Base-by-base conservation (phyloP, 2,888 invertebrate genomes). In the Hylaea fasciaria region DNA sequence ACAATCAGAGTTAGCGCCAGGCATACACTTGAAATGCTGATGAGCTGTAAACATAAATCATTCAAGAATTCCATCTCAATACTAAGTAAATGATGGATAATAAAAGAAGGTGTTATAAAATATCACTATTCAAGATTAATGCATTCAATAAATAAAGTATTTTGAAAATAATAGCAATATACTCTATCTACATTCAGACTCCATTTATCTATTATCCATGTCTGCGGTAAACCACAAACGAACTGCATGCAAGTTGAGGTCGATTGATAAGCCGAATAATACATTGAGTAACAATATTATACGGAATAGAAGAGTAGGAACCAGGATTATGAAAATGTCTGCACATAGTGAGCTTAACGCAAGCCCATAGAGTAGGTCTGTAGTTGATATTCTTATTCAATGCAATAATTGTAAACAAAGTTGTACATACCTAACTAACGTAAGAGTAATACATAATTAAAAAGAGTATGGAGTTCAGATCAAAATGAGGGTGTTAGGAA, bases 1-100 rank as follows among this genome's bases (percentile, higher is more conserved):
- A 96, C 95, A 63, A 94, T 48, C 60, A 96, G 82, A 0, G 96
- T 96, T 22, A 94, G 74, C 4, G 93, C 82, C 66, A 96, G 87
- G 74, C 95, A 96, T 10, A 94, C 85, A 67, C 94, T 93, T n/a
- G 96, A 96, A 62, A 94, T 93, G 45, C 93, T 81, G 62, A 92
- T 87, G 17, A 93, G 85, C 93, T 92, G 77, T 17, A 1, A n/a
- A 43, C 22, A 49, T n/a, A 45, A 29, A 37, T 37, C 37, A n/a
- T 37, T 37, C 37, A 37, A 37, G 11, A 4, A 12, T 37, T 37
- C 3, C 37, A 37, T 37, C 37, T 37, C 22, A 22, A 22, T 35
- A 12, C 37, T n/a, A 3, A n/a, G 12, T 37, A 10, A 35, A n/a
- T 12, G 12, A 2, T n/a, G 37, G n/a, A 37, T 37, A 4, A 1